Conservation (phyloP, 2,888 invertebrate genomes). For the Campopleginae sp. region DNA sequence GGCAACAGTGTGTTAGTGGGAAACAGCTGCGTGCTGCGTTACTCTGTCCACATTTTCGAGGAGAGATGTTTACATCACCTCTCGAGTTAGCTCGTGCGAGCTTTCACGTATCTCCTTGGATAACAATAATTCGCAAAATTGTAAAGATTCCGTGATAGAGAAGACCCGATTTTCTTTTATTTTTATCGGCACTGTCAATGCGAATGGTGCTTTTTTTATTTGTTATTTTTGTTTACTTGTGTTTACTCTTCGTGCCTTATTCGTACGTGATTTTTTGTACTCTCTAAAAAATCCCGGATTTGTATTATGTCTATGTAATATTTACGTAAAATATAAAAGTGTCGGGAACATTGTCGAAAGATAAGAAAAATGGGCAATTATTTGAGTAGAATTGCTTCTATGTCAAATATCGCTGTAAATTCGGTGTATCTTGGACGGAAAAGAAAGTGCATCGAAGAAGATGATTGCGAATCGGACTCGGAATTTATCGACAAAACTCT, state of each 20-base stretch:
- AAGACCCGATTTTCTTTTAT: slow-evolving; percentile 24
- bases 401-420: slow-evolving; percentile 81
- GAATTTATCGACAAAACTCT: slow-evolving; percentile 86
- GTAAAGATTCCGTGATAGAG: slow-evolving; percentile 62
- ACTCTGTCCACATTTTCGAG: slow-evolving; percentile 42
- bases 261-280: slow-evolving; percentile 30
- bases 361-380: slow-evolving; percentile 78
- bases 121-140: slow-evolving; percentile 61
- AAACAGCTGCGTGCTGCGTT: slow-evolving; percentile 68
- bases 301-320: background rate
- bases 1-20: slow-evolving; percentile 37
- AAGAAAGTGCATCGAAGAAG: slow-evolving; percentile 86
- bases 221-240: slow-evolving; percentile 15
- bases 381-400: slow-evolving; percentile 79
- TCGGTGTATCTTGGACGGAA: slow-evolving; percentile 84
- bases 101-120: slow-evolving; percentile 59
- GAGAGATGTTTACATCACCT: slow-evolving; percentile 65
- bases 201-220: slow-evolving; percentile 33
- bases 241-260: slow-evolving; percentile 21
- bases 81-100: slow-evolving; percentile 55
- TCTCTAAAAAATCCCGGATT: background rate
- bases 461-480: slow-evolving; percentile 84
- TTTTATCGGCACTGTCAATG: background rate
- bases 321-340: background rate
- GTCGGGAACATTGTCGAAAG: background rate